Conservation (phyloP, 2,113 vertebrate genomes). For the Rhegmatorhina hoffmannsi region DNA sequence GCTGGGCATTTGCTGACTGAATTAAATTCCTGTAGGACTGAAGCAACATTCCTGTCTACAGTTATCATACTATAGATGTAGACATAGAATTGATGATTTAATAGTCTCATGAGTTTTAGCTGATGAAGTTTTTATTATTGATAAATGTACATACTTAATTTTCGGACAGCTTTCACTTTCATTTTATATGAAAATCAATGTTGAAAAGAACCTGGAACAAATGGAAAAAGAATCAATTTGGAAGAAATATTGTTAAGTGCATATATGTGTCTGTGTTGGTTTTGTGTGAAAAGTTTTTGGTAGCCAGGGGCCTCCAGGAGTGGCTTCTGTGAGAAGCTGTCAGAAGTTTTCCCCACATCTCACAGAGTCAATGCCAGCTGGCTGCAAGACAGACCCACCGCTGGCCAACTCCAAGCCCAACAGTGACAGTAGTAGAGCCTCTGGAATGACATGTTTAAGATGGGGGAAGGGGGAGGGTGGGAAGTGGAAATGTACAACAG, state of each 20-base stretch:
- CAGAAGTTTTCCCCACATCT: not conserved
- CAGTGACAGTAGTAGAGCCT: not conserved
- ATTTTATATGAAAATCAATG: not conserved
- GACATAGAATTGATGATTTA: not conserved
- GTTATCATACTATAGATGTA: not conserved
- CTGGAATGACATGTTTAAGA: not conserved
- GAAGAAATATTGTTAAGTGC: not conserved
- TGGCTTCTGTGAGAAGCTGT: not conserved
- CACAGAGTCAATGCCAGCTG: accelerated
- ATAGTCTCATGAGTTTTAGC: not conserved
- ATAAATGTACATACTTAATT: not conserved
- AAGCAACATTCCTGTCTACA: not conserved
- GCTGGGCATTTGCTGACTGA: not conserved
- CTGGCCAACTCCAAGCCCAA: not conserved
- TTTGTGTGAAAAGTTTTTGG: not conserved
- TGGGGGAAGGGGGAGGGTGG: not conserved
- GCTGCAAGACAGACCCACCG: not conserved
- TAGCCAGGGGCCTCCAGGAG: too few species aligned
- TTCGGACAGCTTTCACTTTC: not conserved
- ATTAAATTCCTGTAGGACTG: not conserved
- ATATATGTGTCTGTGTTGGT: accelerated
- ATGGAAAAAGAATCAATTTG: not conserved
- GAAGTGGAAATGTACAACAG: not conserved
- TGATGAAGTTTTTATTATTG: not conserved
- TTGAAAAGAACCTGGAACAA: not conserved